These are phyloP conservation scores for Melikaiella ostensackeni DNA, from an alignment of 2,888 invertebrate species.

Conservation along the genomic window DNA sequence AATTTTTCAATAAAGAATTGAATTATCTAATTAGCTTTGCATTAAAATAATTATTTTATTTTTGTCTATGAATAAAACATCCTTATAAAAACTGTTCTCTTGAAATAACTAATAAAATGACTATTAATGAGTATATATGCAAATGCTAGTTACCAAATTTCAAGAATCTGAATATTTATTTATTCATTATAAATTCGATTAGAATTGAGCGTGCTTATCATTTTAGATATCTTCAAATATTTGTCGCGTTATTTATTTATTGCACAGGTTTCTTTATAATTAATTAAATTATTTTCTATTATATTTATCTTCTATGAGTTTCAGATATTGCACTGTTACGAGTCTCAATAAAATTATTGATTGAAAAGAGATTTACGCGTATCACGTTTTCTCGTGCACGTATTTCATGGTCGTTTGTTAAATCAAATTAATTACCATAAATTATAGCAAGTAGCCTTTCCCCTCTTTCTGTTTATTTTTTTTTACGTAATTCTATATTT, in stretches of 20 bases:
- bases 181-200: too few species aligned
- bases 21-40: neutral
- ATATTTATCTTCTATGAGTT: neutral
- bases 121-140: too few species aligned
- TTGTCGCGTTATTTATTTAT: too few species aligned
- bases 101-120: too few species aligned
- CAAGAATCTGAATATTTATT: too few species aligned
- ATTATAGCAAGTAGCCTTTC: neutral
- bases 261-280: too few species aligned
- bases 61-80: neutral
- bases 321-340: neutral
- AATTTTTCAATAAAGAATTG: neutral
- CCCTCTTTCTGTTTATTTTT: neutral
- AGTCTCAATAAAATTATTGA: slow-evolving; percentile 14
- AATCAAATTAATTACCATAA: neutral
- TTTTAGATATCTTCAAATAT: too few species aligned
- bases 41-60: neutral
- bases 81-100: neutral
- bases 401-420: neutral
- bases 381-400: neutral
- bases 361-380: neutral
- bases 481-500: neutral
- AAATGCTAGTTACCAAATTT: too few species aligned
- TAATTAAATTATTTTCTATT: too few species aligned
- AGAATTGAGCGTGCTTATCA: too few species aligned